Conservation (phyloP, 2,113 vertebrate species). For the Nycticorax nycticorax region DNA sequence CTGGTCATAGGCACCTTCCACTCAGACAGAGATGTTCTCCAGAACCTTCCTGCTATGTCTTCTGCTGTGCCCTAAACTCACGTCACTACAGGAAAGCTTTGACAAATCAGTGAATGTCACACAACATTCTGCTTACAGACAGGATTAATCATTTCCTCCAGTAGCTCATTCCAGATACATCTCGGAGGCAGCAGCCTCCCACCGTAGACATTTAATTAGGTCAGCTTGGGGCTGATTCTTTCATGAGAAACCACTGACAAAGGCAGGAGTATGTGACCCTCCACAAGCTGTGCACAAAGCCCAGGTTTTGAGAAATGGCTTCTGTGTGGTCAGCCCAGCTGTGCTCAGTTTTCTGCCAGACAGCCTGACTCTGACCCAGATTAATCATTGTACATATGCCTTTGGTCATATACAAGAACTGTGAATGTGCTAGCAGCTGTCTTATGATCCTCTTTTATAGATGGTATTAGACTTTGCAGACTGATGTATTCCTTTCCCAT, state of each 20-base stretch:
- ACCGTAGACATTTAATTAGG: not conserved
- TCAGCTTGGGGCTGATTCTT: not conserved
- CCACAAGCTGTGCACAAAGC: not conserved
- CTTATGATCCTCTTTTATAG: not conserved
- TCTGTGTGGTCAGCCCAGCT: not conserved
- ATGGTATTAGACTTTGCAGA: not conserved
- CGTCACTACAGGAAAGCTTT: not conserved
- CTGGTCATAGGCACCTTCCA: rapidly evolving
- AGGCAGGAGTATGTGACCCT: not conserved
- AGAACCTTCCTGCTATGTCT: not conserved
- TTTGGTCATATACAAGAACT: not conserved
- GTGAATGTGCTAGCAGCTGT: not conserved
- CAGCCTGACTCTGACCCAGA: not conserved
- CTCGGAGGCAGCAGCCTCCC: not conserved
- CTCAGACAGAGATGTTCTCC: not conserved
- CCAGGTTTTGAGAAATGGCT: not conserved
- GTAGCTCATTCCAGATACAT: not conserved
- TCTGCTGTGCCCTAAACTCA: not conserved
- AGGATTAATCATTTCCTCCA: not conserved
- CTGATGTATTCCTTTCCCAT: not conserved
- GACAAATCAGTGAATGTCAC: not conserved
- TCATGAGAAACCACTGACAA: not conserved
- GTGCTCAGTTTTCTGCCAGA: not conserved
- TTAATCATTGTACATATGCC: not conserved
- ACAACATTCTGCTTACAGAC: not conserved